Evolutionary conservation across 2,113 vertebrate genomes (phyloP), one percentile per base, ranked within the genome.

Genomic region (Brachyistius frenatus): DNA sequence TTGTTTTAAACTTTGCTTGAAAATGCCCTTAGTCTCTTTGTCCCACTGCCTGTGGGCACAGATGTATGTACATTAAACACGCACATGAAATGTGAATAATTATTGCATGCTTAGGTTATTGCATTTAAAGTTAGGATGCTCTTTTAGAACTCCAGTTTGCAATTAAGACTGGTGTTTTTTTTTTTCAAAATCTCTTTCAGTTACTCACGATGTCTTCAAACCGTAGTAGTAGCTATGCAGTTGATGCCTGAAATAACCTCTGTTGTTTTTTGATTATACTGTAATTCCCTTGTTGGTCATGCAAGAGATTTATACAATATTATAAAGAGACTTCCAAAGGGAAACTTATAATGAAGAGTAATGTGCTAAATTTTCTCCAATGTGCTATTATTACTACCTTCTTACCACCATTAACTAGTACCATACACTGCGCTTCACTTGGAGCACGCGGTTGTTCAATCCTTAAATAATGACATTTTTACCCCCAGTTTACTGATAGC

Each of bases 401-500:
- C 41, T 52, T 23, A 66, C 47, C 32, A 23, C 2, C 47, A 32
- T 41, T 78, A 70, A 69, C 77, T 54, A 41, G 47, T 62, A 52
- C 39, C 15, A 39, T 23, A 5, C 7, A 53, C 35, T 16, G 5
- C 55, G 9, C 16, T 54, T 69, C 3, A 37, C 8, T 57, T 30
- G 13, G 44, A 53, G 35, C 7, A 30, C 30, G 52, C 52, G 7
- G 14, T 54, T 71, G 49, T 52, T 7, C 50, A 49, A 30, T 68
- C 49, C 52, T 54, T 44, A 57, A 64, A 70, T 68, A 63, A 64
- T 39, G 49, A 47, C 57, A 44, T 55, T 75, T 66, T 70, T 35
- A 60, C 66, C 41, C 15, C 14, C 49, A 64, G 56, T 46, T 76
- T 64, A 53, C 67, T 23, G 60, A 57, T 76, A 69, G 70, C 58